Percentiles rank a stretch among this genome's conserved stretches.
Conservation (phyloP, 2,888 invertebrate genomes). For the Lepidocyrtinus sp. region DNA sequence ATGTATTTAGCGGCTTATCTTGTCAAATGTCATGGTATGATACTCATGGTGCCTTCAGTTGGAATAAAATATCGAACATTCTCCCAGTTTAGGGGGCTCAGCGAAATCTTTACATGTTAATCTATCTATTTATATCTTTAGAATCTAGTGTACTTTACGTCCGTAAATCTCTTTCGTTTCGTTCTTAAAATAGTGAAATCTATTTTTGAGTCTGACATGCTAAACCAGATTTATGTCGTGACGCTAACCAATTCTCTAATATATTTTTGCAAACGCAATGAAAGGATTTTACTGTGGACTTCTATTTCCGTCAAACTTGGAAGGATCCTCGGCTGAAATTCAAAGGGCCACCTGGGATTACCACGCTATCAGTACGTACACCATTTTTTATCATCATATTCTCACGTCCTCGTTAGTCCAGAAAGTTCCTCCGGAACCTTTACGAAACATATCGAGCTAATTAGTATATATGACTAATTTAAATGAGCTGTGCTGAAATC, state of each 20-base stretch:
- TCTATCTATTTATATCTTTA: background rate
- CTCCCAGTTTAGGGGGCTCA: background rate
- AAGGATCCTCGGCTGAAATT: conserved; percentile 96
- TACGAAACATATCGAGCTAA: background rate
- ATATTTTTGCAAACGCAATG: conserved; percentile 47
- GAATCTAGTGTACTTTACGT: conserved; percentile 4
- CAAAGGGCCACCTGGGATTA: conserved; percentile 89
- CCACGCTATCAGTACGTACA: conserved; percentile 84
- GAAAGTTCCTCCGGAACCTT: background rate
- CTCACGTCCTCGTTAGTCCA: too few relatives aligned
- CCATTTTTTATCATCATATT: background rate
- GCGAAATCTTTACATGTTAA: background rate
- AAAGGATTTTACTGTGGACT: conserved; percentile 94
- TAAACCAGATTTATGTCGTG: conserved; percentile 16
- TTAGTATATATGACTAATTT: background rate
- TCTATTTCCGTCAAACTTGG: conserved; percentile 99
- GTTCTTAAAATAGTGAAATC: background rate
- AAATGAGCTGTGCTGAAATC: background rate
- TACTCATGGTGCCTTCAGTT: background rate
- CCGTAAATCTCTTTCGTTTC: background rate
- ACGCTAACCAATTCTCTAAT: conserved; percentile 1
- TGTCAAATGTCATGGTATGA: too few relatives aligned
- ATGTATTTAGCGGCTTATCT: background rate
- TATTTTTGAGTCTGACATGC: conserved; percentile 55
- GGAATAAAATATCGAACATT: background rate